Conservation (phyloP, 2,888 invertebrate species). For the Agrochola macilenta region DNA sequence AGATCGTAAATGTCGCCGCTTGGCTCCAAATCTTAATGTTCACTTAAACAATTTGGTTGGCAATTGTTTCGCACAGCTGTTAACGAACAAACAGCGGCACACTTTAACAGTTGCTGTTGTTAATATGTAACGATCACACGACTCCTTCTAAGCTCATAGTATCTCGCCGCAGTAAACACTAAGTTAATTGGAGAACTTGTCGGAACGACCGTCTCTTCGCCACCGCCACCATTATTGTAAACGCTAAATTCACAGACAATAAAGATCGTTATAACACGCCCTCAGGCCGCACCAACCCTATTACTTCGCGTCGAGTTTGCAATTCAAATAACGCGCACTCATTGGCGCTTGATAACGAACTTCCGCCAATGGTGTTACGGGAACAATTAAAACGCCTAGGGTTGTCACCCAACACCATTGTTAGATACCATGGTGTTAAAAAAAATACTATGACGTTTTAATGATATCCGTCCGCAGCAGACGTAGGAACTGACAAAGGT, state of each 20-base stretch:
- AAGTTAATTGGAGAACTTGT: constrained; percentile 74
- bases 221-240: constrained; percentile 71
- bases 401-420: constrained; percentile 74
- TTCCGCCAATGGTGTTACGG: constrained; percentile 79
- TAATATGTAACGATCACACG: constrained; percentile 30
- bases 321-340: constrained; percentile 78
- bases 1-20: constrained; percentile 32
- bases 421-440: constrained; percentile 71
- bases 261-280: constrained; percentile 83
- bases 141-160: constrained; percentile 60
- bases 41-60: constrained; percentile 11
- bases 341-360: constrained; percentile 82
- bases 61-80: constrained; percentile 9
- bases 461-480: constrained; percentile 79
- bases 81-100: constrained; percentile 9
- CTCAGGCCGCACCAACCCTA: constrained; percentile 77
- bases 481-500: constrained; percentile 68
- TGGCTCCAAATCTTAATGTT: constrained; percentile 33
- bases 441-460: constrained; percentile 70
- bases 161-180: constrained; percentile 68
- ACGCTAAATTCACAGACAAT: constrained; percentile 80
- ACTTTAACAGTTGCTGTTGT: constrained; percentile 29
- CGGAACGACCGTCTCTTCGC: constrained; percentile 53
- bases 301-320: constrained; percentile 70
- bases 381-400: constrained; percentile 79